phyloP scores from a whole-genome alignment of 2,888 invertebrate species.

The Pycnomerus fuliginosus region DNA sequence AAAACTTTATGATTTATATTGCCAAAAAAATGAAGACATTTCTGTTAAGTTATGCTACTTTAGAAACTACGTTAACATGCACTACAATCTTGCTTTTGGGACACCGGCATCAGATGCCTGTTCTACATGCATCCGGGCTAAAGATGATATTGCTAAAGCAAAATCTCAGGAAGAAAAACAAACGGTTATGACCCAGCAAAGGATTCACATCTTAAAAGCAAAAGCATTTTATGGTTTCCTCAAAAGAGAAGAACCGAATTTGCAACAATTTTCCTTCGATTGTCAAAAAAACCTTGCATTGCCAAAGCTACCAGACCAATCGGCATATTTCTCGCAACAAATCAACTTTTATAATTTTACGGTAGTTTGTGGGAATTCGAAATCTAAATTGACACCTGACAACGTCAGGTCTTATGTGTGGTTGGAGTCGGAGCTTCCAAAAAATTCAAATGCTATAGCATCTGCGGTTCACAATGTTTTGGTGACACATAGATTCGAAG shows the following conservation, averaged over 20 bases:
- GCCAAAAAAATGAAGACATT: too few species aligned
- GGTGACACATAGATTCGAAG: slow-evolving; percentile 3
- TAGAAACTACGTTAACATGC: too few species aligned
- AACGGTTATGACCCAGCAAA: not conserved
- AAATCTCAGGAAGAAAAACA: not conserved
- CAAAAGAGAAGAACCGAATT: not conserved
- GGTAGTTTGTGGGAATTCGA: slow-evolving; percentile 38
- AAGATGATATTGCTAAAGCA: too few species aligned
- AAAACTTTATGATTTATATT: too few species aligned
- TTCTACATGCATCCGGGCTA: too few species aligned
- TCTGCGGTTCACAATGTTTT: slow-evolving; percentile 17
- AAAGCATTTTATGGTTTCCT: not conserved
- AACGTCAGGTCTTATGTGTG: slow-evolving; percentile 26
- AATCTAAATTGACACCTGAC: slow-evolving; percentile 25
- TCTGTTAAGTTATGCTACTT: too few species aligned
- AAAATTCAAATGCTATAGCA: slow-evolving; percentile 20
- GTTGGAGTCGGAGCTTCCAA: slow-evolving; percentile 13
- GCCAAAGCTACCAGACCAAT: slow-evolving; percentile 42
- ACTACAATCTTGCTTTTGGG: not conserved
- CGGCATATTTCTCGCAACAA: slow-evolving; percentile 41
- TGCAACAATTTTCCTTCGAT: slow-evolving; percentile 30
- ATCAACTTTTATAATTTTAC: slow-evolving; percentile 44
- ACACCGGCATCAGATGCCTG: not conserved
- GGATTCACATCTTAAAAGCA: not conserved
- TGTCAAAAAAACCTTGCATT: slow-evolving; percentile 42